These are phyloP conservation scores for Meloidogyne exigua DNA, from an alignment of 1,140 invertebrate species.

Conservation along the genomic window DNA sequence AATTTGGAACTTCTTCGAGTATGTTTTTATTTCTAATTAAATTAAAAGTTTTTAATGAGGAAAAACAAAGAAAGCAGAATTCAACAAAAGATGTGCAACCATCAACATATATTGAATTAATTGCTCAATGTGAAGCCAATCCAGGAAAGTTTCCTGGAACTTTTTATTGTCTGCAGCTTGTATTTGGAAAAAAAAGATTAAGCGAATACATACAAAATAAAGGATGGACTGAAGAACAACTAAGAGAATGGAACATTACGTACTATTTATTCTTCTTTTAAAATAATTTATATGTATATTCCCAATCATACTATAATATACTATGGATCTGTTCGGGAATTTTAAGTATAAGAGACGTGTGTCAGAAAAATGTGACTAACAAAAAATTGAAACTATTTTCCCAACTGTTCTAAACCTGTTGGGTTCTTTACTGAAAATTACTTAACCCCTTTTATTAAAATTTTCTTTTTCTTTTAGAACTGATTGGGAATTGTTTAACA, in stretches of 20 bases:
- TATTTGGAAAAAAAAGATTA: conserved; percentile 1
- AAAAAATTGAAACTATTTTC: too few species aligned
- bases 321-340: too few species aligned
- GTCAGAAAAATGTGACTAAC: too few species aligned
- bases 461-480: background rate
- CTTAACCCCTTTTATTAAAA: too few species aligned
- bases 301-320: too few species aligned
- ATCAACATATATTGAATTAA: conserved; percentile 1
- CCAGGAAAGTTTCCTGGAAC: conserved; percentile 16
- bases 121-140: conserved; percentile 21
- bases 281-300: too few species aligned
- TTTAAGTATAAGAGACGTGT: too few species aligned
- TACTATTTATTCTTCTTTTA: background rate
- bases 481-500: background rate
- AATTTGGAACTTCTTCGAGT: conserved; percentile 5
- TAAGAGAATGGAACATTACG: conserved; percentile 14
- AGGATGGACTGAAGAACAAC: conserved; percentile 12
- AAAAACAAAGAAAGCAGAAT: background rate
- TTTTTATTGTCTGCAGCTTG: conserved; percentile 14
- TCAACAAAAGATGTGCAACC: conserved; percentile 4
- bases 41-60: background rate
- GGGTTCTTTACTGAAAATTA: too few species aligned
- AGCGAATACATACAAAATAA: conserved; percentile 7
- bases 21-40: conserved; percentile 1
- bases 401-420: too few species aligned